phyloP scores from a whole-genome alignment of 2,888 invertebrate species.

The Hoplodrina blanda region DNA sequence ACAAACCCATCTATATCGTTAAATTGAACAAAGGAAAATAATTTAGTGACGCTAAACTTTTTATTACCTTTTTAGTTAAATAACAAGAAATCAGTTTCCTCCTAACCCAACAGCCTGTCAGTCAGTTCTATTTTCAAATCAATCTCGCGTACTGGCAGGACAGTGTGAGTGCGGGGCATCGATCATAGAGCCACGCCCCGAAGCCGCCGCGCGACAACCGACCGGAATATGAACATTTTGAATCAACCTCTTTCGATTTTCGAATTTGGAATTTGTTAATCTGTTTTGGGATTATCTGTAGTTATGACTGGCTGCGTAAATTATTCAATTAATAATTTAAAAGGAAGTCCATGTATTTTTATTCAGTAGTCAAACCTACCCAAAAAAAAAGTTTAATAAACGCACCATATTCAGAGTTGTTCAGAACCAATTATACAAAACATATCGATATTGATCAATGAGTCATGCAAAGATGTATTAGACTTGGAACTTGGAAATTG shows the following conservation, averaged over 20 bases:
- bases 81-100: conserved; percentile 32
- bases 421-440: no score
- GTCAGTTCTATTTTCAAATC: conserved; percentile 66
- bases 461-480: no score
- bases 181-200: conserved; percentile 86
- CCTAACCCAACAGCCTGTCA: conserved; percentile 63
- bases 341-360: background rate
- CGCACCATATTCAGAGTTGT: no score
- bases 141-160: conserved; percentile 57
- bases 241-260: conserved; percentile 61
- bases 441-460: no score
- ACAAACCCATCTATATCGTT: background rate
- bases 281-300: conserved; percentile 61
- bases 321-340: conserved; percentile 23
- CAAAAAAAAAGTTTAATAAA: background rate
- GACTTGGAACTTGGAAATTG: no score
- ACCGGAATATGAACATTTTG: conserved; percentile 79
- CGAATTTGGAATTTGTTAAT: conserved; percentile 65
- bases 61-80: conserved; percentile 16
- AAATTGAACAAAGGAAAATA: background rate
- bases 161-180: conserved; percentile 73
- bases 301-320: conserved; percentile 28
- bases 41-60: background rate
- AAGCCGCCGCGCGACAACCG: conserved; percentile 67
- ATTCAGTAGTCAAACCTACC: no score